Evolutionary conservation across 2,113 vertebrate species (phyloP).

Genomic region (Probosciger aterrimus): DNA sequence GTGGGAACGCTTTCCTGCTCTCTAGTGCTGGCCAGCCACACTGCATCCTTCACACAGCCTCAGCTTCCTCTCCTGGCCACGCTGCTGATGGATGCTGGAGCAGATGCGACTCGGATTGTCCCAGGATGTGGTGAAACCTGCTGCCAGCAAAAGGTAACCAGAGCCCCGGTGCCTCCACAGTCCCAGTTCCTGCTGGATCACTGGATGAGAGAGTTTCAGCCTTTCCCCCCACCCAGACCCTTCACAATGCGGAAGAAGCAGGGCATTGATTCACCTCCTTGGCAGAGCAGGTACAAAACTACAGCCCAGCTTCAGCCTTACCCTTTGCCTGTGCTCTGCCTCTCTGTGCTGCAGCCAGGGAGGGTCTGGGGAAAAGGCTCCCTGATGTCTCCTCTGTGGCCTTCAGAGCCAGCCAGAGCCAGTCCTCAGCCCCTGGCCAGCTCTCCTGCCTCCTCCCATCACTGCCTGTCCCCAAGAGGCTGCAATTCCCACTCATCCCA

Average conservation of each 20-base stretch:
- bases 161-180: not conserved
- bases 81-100: not conserved
- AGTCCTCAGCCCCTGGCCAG: accelerated
- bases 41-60: not conserved
- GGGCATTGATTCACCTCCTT: not conserved
- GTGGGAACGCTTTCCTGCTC: slow-evolving; percentile 47
- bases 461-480: not conserved
- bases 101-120: not conserved
- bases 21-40: slow-evolving; percentile 47
- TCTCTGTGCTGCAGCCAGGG: not conserved
- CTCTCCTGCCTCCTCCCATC: not conserved
- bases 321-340: accelerated
- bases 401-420: not conserved
- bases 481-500: not conserved
- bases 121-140: not conserved
- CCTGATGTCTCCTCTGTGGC: not conserved
- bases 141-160: not conserved
- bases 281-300: not conserved
- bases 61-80: not conserved
- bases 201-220: not conserved
- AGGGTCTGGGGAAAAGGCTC: not conserved
- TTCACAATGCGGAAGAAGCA: accelerated
- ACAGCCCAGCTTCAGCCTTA: not conserved
- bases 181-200: not conserved
- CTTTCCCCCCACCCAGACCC: not conserved